Evolutionary conservation across 2,797 vertebrate genomes (phyloP).

Genomic region (Malurus splendens): DNA sequence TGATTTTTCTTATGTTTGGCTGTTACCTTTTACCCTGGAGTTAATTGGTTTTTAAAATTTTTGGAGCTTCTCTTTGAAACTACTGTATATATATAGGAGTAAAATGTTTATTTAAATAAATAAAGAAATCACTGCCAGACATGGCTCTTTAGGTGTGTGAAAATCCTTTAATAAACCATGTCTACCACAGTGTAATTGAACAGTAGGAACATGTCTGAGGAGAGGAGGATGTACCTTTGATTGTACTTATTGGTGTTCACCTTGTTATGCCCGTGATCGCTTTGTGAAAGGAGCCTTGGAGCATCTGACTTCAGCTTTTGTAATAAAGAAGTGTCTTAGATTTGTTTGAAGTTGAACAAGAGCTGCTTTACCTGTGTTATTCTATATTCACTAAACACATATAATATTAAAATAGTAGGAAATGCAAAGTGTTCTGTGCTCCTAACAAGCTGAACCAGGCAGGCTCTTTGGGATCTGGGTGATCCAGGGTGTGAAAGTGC

Average conservation of each 20-base stretch:
- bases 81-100: not conserved
- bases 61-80: not conserved
- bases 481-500: constrained; percentile 4
- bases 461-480: not conserved
- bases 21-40: not conserved
- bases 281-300: not conserved
- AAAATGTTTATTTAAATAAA: not conserved
- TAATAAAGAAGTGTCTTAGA: not conserved
- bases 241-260: not conserved
- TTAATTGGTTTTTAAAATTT: not conserved
- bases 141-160: not conserved
- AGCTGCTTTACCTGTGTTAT: not conserved
- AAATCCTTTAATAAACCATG: not conserved
- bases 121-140: not conserved
- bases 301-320: not conserved
- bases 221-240: not conserved
- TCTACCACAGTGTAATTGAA: not conserved
- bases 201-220: not conserved
- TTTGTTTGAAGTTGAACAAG: not conserved
- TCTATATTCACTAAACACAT: not conserved
- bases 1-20: not conserved
- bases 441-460: not conserved
- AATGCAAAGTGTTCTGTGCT: not conserved
- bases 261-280: not conserved
- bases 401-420: not conserved